Evolutionary conservation across 1,140 invertebrate genomes (phyloP), one percentile per base, ranked within the genome.

Genomic region (Pseudoatta argentina): DNA sequence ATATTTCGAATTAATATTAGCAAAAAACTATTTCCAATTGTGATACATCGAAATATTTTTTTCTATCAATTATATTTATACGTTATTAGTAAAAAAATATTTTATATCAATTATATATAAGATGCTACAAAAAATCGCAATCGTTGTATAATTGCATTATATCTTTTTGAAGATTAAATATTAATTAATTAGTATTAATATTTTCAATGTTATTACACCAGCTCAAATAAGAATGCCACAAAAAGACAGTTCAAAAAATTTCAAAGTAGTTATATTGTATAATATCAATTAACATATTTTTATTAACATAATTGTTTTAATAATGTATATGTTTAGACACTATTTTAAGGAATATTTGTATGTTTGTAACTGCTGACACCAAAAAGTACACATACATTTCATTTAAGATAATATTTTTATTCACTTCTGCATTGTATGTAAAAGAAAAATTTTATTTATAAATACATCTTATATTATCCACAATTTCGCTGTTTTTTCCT

Each of bases 271-370:
- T 75, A 30, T 6, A 44, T 73, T 34, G 7, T 21, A 73, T 78
- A 79, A 34, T n/a, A 69, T n/a, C 14, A 48, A 21, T 73, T 21
- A 48, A 78, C 3, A 51, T 44, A 12, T 61, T 61, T 53, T 79
- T 5, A 24, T 24, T 24, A 24, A 24, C 34, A 24, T 48, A 48
- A 72, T 59, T 61, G 21, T 61, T 21, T 82, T 51, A 72, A 72
- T 44, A 71, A 82, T 21, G 7, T 16, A 64, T 48, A 72, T 21
- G 21, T 14, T 48, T 48, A 12, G 3, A 71, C 2, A 44, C 10
- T 44, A 14, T 72, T 72, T 71, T 72, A 82, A 82, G 55, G n/a
- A 61, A 82, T 73, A 55, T 61, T 7, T 73, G 24, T 53, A 69
- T 55, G 34, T 69, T 34, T 30, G 27, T 79, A 73, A 61, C 3